A percentile compares a stretch with the other conserved stretches of the same genome.
These are phyloP conservation scores for Eurosta solidaginis DNA, from an alignment of 1,140 invertebrate species.

Conservation along the genomic window DNA sequence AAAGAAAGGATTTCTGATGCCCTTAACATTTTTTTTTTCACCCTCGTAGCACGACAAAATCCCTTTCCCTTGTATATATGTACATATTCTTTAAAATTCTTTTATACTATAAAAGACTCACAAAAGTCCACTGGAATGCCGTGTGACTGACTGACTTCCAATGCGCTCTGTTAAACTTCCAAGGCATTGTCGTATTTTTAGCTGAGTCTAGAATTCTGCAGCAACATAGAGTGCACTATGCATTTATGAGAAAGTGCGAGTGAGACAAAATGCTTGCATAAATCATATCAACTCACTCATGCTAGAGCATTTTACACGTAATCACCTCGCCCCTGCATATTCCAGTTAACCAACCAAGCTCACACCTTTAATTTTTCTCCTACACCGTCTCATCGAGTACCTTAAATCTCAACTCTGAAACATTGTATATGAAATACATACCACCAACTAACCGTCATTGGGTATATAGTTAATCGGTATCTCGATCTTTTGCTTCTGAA, in stretches of 20 bases:
- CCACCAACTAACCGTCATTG: not conserved
- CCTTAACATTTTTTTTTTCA: conserved; percentile 17
- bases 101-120: not conserved
- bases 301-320: not conserved
- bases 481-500: not conserved
- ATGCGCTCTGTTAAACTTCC: not conserved
- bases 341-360: not conserved
- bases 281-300: not conserved
- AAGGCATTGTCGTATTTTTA: not conserved
- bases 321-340: not conserved
- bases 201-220: not conserved
- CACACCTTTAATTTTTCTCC: not conserved
- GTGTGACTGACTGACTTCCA: not conserved
- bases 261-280: not conserved
- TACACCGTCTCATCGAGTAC: not conserved
- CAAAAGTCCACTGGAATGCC: not conserved
- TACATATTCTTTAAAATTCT: not conserved
- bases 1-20: not conserved
- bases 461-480: not conserved
- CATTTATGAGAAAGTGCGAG: not conserved
- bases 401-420: conserved; percentile 2
- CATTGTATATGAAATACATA: not conserved
- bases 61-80: not conserved
- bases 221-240: not conserved
- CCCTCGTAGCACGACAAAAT: not conserved